A percentile compares a stretch with the other conserved stretches of the same genome.
phyloP scores from a whole-genome alignment of 2,888 invertebrate species.

The Drosophila fungiperda region DNA sequence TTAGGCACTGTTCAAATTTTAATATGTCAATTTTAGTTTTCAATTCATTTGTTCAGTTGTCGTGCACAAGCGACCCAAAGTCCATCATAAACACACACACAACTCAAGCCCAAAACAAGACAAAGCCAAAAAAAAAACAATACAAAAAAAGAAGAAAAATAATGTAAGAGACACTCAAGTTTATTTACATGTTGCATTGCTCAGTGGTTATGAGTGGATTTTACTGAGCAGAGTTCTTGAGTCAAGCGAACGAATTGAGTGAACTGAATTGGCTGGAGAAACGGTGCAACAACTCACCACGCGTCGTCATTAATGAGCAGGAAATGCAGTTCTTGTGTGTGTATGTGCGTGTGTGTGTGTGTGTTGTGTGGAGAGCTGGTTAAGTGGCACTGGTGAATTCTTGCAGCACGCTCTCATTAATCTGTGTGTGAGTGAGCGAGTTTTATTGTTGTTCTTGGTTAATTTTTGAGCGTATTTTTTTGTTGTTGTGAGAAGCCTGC shows the following conservation, averaged over 20 bases:
- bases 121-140: conserved; percentile 23
- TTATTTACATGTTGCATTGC: conserved; percentile 72
- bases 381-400: conserved; percentile 55
- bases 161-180: conserved; percentile 19
- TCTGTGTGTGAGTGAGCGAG: conserved; percentile 48
- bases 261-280: conserved; percentile 42
- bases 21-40: conserved; percentile 30
- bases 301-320: conserved; percentile 68
- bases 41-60: conserved; percentile 37
- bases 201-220: conserved; percentile 11
- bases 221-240: conserved; percentile 57
- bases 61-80: conserved; percentile 41
- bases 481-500: conserved; percentile 15
- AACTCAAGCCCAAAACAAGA: conserved; percentile 33
- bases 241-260: conserved; percentile 41
- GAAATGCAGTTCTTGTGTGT: conserved; percentile 70
- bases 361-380: conserved; percentile 7
- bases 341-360: not conserved
- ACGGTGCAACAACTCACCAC: conserved; percentile 61
- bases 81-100: conserved; percentile 28
- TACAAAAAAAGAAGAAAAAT: not conserved
- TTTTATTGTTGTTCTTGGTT: conserved; percentile 37
- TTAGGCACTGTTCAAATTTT: conserved; percentile 35
- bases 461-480: conserved; percentile 50
- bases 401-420: conserved; percentile 40